Conservation (phyloP, 2,113 vertebrate species). For the Mirza zaza region DNA sequence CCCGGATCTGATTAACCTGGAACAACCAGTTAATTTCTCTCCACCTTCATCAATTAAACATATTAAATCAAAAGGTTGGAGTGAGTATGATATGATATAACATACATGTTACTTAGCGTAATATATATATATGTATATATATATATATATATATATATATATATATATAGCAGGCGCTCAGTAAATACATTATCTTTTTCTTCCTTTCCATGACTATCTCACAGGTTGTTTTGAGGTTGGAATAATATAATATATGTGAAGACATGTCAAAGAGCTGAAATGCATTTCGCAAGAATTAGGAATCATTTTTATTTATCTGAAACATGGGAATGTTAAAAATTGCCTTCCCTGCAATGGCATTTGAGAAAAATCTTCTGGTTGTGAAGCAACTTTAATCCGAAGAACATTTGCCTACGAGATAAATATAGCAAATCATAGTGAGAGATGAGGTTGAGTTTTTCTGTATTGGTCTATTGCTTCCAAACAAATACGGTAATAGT, state of each 20-base stretch:
- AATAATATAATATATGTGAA: not conserved
- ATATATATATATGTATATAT: not conserved
- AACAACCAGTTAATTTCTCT: not conserved
- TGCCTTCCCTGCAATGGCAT: constrained; percentile 7
- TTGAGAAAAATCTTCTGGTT: constrained; percentile 12
- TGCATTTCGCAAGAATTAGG: not conserved
- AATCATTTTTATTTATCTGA: constrained; percentile 17
- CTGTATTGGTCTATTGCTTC: not conserved
- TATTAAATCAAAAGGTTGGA: not conserved
- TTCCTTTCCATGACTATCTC: not conserved
- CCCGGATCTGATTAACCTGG: not conserved
- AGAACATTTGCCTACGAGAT: constrained; percentile 5
- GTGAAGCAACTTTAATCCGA: not conserved
- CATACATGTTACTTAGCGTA: not conserved
- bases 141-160: not conserved
- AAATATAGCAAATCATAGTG: constrained; percentile 1
- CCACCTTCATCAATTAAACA: not conserved
- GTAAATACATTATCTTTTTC: not conserved
- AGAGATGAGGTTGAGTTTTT: not conserved
- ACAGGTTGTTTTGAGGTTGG: not conserved
- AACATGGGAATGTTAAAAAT: not conserved
- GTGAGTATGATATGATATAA: not conserved
- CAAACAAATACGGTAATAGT: not conserved
- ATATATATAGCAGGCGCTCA: not conserved
- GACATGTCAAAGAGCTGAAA: not conserved